A percentile compares a stretch with the other conserved stretches of the same genome.
phyloP scores from a whole-genome alignment of 1,140 invertebrate genomes.

The Papilio aristodemus region DNA sequence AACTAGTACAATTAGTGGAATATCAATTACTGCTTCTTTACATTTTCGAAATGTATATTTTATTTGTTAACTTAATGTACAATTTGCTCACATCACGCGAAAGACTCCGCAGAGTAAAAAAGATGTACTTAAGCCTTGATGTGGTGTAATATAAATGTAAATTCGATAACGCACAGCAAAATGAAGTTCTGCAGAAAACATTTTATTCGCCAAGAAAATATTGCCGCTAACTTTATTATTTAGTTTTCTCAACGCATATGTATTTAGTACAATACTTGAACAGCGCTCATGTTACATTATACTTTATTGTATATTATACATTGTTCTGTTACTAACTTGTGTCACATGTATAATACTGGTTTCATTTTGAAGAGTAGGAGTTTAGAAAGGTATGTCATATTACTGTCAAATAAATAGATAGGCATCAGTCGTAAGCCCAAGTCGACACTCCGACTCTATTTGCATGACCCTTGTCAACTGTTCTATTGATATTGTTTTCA shows the following conservation, averaged over 20 bases:
- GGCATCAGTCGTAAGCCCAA: neutral
- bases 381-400: slow-evolving; percentile 1
- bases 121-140: slow-evolving; percentile 7
- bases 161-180: slow-evolving; percentile 7
- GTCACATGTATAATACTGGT: neutral
- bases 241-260: neutral
- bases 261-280: neutral
- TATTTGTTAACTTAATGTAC: neutral
- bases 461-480: neutral
- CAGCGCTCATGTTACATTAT: neutral
- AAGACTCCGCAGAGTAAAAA: neutral
- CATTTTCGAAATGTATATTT: too few species aligned
- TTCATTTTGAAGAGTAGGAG: neutral
- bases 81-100: neutral
- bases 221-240: neutral
- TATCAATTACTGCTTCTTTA: too few species aligned
- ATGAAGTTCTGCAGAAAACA: slow-evolving; percentile 1
- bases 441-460: slow-evolving; percentile 5
- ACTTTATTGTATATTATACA: too few species aligned
- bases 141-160: slow-evolving; percentile 19
- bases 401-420: slow-evolving; percentile 13
- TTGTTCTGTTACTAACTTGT: neutral
- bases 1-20: too few species aligned
- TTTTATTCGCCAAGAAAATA: slow-evolving; percentile 8
- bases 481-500: neutral